A percentile compares a stretch with the other conserved stretches of the same genome.
These are phyloP conservation scores for Monochamus saltuarius DNA, from an alignment of 1,140 invertebrate species.

Conservation along the genomic window DNA sequence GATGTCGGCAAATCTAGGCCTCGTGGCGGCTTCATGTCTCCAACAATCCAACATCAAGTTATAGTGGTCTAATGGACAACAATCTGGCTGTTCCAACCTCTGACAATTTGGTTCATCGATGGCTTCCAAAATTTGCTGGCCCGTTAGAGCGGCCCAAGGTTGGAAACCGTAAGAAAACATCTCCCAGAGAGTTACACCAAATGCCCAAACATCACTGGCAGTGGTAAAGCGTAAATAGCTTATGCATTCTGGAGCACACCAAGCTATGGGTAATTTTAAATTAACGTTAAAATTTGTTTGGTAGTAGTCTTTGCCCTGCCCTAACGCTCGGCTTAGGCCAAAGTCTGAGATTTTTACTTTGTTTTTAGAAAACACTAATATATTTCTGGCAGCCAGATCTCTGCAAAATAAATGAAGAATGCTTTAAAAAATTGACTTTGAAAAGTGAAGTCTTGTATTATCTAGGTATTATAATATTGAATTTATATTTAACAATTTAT, in stretches of 20 bases:
- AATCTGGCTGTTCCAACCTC: constrained; percentile 84
- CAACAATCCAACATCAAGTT: constrained; percentile 93
- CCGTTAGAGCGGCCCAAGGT: constrained; percentile 94
- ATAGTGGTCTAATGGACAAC: constrained; percentile 93
- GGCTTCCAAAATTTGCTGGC: constrained; percentile 93
- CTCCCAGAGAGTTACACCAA: constrained; percentile 97
- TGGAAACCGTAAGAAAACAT: constrained; percentile 98
- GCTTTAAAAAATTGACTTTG: not conserved
- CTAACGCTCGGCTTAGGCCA: constrained; percentile 91
- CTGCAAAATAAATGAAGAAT: constrained; percentile 55
- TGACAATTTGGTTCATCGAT: constrained; percentile 93
- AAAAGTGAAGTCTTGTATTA: too few relatives aligned
- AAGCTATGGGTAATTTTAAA: constrained; percentile 95
- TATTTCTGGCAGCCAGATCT: constrained; percentile 93
- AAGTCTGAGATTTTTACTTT: constrained; percentile 99
- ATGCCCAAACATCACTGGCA: constrained; percentile 96
- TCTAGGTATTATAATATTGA: too few relatives aligned
- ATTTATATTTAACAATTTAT: too few relatives aligned
- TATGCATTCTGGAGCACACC: constrained; percentile 98
- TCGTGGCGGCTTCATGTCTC: constrained; percentile 85
- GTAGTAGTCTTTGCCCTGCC: constrained; percentile 98
- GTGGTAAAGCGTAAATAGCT: constrained; percentile 95
- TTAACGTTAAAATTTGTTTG: constrained; percentile 98
- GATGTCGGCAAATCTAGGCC: constrained; percentile 90
- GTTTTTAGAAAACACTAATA: constrained; percentile 92